These are phyloP conservation scores for Hassar affinis DNA, from an alignment of 2,113 vertebrate genomes.

Conservation along the genomic window DNA sequence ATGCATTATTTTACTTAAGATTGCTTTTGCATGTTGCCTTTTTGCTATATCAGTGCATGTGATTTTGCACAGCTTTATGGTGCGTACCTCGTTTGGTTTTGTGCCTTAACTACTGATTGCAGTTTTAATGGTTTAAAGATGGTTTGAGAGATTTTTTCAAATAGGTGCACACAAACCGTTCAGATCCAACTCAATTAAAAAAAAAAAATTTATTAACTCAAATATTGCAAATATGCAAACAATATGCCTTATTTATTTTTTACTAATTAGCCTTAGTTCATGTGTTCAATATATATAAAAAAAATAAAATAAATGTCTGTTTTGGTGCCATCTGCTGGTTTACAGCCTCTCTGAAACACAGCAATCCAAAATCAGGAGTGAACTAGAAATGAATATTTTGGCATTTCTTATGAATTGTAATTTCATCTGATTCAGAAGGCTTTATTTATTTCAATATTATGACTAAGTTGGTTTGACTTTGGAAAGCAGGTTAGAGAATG, in stretches of 20 bases:
- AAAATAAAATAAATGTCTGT: neutral
- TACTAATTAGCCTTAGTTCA: neutral
- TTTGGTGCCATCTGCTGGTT: constrained; percentile 37
- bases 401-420: neutral
- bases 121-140: neutral
- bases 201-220: neutral
- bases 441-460: neutral
- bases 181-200: neutral
- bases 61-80: neutral
- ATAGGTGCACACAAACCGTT: neutral
- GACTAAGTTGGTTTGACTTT: neutral
- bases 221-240: constrained; percentile 4
- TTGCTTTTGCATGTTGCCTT: neutral
- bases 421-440: neutral
- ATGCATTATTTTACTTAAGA: neutral
- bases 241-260: neutral
- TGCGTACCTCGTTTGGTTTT: constrained; percentile 11
- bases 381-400: neutral
- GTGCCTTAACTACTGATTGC: constrained; percentile 22
- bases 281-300: neutral
- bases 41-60: neutral
- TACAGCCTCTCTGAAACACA: neutral
- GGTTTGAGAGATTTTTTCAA: neutral
- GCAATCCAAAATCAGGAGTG: neutral
- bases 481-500: neutral